phyloP scores from a whole-genome alignment of 2,113 vertebrate genomes.

The Quiscalus mexicanus region DNA sequence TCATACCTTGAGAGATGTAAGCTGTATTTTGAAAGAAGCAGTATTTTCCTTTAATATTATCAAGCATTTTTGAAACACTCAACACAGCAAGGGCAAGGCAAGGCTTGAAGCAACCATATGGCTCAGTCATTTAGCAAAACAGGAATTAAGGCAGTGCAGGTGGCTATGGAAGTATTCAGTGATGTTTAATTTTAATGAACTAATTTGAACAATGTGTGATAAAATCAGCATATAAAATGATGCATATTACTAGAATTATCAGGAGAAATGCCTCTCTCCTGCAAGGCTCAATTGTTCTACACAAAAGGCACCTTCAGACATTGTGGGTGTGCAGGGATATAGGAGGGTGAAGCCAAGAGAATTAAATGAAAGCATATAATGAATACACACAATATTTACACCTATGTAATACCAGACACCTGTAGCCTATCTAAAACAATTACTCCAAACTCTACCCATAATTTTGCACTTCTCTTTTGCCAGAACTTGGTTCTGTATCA shows the following conservation, averaged over 20 bases:
- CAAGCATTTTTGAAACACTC: not conserved
- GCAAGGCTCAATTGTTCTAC: not conserved
- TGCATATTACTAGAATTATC: not conserved
- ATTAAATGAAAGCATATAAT: not conserved
- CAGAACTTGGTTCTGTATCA: not conserved
- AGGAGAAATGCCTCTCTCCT: not conserved
- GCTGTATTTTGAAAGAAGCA: not conserved
- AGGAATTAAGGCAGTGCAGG: conserved; percentile 12
- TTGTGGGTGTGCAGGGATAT: not conserved
- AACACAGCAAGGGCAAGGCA: not conserved
- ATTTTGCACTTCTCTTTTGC: not conserved
- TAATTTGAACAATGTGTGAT: conserved; percentile 20
- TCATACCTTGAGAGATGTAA: not conserved
- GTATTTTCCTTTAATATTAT: not conserved
- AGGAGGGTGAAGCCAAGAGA: not conserved
- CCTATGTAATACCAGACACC: not conserved
- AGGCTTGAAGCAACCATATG: not conserved
- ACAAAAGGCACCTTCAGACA: conserved; percentile 31
- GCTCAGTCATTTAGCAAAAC: not conserved
- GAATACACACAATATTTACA: not conserved
- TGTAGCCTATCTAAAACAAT: not conserved
- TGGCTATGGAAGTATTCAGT: conserved; percentile 4
- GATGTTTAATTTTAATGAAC: conserved; percentile 49
- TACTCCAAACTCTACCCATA: not conserved
- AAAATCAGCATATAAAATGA: conserved; percentile 42